Evolutionary conservation across 1,140 invertebrate species (phyloP).

Genomic region (Heterodera schachtii): DNA sequence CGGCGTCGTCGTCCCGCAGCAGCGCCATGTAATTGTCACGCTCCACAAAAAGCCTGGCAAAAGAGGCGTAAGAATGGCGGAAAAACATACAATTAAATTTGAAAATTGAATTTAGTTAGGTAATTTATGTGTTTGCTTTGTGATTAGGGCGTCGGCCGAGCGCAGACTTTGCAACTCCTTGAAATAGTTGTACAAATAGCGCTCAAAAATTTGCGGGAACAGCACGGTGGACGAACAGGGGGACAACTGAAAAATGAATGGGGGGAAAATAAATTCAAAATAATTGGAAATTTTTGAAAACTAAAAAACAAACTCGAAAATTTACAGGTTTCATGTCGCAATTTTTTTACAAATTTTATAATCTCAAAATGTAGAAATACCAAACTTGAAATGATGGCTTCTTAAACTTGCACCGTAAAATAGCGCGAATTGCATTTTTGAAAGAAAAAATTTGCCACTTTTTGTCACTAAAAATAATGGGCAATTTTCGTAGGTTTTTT

Average conservation of each 20-base stretch:
- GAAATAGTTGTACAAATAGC: slow-evolving; percentile 56
- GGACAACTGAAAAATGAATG: slow-evolving; percentile 36
- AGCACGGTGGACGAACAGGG: slow-evolving; percentile 35
- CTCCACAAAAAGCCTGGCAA: slow-evolving; percentile 54
- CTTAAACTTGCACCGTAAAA: too few relatives aligned
- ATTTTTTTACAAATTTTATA: too few relatives aligned
- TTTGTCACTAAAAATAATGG: not conserved
- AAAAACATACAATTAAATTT: slow-evolving; percentile 29
- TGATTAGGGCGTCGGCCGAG: slow-evolving; percentile 57
- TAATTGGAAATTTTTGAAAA: too few relatives aligned
- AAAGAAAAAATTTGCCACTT: too few relatives aligned
- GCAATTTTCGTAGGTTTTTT: too few relatives aligned
- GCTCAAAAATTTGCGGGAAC: slow-evolving; percentile 56
- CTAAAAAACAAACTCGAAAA: too few relatives aligned
- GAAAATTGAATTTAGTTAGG: not conserved
- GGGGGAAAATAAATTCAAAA: not conserved
- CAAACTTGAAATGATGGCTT: too few relatives aligned
- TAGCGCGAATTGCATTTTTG: too few relatives aligned
- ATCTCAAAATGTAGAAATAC: not conserved
- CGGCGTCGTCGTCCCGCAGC: slow-evolving; percentile 36
- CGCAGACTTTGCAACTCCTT: slow-evolving; percentile 40
- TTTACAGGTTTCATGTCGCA: too few relatives aligned
- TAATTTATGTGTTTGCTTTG: slow-evolving; percentile 40
- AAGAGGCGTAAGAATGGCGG: too few relatives aligned
- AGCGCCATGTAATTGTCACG: slow-evolving; percentile 33